Evolutionary conservation across 2,113 vertebrate genomes (phyloP).

Genomic region (Geococcyx californianus): DNA sequence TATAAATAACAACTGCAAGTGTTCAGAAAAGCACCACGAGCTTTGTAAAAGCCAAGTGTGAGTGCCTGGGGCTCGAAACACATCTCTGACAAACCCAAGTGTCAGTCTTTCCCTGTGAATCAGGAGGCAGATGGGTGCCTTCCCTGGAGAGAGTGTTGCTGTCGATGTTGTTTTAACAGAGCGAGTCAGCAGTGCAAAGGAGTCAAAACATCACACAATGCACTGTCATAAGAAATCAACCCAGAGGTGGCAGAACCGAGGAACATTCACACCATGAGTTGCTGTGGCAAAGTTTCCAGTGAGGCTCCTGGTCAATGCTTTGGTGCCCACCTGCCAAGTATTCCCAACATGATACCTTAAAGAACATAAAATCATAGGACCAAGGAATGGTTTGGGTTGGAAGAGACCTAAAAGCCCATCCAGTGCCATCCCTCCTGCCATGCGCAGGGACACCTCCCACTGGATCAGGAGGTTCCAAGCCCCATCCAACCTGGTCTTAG

Average conservation of each 20-base stretch:
- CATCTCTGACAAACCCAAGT: background rate
- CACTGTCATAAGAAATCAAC: background rate
- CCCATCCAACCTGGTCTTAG: no score
- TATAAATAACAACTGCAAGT: background rate
- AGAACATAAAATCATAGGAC: background rate
- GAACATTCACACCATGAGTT: background rate
- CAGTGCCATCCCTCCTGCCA: no score
- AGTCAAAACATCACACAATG: background rate
- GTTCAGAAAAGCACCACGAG: background rate
- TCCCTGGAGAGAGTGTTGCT: background rate
- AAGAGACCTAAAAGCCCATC: no score
- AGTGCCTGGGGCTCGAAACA: background rate
- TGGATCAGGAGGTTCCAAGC: no score
- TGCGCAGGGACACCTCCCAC: no score
- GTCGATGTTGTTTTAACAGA: background rate
- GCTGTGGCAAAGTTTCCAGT: background rate
- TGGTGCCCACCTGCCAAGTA: constrained; percentile 72
- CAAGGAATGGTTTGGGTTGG: no score
- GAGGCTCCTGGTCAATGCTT: fast-evolving
- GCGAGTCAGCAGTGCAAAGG: background rate
- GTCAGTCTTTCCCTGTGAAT: background rate
- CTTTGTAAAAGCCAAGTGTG: background rate
- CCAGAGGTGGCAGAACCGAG: background rate
- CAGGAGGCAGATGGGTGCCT: background rate
- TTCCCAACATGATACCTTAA: constrained; percentile 78